Conservation (phyloP, 2,113 vertebrate genomes). For the Serilophus lunatus region DNA sequence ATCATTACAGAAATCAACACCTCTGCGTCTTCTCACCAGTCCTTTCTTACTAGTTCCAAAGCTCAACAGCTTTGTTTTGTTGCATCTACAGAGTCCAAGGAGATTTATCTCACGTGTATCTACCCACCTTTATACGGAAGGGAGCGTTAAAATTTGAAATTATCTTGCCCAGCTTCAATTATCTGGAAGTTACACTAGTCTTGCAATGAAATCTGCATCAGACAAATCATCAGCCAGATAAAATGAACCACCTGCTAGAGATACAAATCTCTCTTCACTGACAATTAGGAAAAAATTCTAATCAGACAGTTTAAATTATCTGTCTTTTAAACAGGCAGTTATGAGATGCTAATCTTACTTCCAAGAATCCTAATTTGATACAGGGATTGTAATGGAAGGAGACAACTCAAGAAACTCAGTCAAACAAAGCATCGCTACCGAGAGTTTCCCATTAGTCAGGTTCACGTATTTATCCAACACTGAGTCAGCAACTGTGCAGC, state of each 20-base stretch:
- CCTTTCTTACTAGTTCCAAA: not conserved
- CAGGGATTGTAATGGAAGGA: not conserved
- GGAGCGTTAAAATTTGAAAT: not conserved
- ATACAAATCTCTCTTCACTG: not conserved
- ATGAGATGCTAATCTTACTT: not conserved
- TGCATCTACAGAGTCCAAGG: not conserved
- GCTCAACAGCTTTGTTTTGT: not conserved
- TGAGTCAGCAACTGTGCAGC: not conserved
- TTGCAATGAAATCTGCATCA: not conserved
- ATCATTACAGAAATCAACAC: not conserved
- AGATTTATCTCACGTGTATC: not conserved
- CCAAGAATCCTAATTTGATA: not conserved
- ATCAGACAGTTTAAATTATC: not conserved
- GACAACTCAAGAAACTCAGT: not conserved
- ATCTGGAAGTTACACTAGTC: not conserved
- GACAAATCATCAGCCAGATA: not conserved
- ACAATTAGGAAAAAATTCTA: not conserved
- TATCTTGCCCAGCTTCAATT: not conserved
- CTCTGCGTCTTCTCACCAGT: not conserved
- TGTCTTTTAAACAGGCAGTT: not conserved
- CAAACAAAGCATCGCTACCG: not conserved
- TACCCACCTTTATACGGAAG: not conserved
- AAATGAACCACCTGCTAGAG: not conserved
- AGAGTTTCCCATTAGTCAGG: fast-evolving
- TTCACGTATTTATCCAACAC: not conserved